phyloP scores from a whole-genome alignment of 2,797 vertebrate genomes.

The Oophaga sylvatica region DNA sequence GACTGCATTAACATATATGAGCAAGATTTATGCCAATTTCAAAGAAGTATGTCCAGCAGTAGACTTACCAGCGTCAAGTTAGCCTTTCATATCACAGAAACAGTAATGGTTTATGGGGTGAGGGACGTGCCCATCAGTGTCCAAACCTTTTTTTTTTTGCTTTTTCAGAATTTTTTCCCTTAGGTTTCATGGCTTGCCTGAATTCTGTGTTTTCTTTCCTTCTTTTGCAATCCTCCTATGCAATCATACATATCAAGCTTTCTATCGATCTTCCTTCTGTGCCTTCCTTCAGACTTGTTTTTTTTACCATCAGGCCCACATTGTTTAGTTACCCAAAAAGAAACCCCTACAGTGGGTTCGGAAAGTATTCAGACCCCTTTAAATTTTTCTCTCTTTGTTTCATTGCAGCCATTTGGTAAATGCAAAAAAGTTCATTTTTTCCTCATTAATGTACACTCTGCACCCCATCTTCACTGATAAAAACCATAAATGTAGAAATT shows the following conservation, averaged over 20 bases:
- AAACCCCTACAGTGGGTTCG: no score
- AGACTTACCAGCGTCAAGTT: neutral
- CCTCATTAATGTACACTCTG: no score
- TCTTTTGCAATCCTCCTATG: neutral
- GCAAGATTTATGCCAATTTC: neutral
- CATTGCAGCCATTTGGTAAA: no score
- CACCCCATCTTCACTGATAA: no score
- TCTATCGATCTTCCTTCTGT: slow-evolving; percentile 21
- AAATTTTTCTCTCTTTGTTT: no score
- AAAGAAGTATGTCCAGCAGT: neutral
- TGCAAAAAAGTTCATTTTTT: no score
- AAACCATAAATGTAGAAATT: no score
- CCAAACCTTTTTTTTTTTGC: neutral
- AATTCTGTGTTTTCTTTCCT: neutral
- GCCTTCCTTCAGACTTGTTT: neutral
- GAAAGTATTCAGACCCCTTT: no score
- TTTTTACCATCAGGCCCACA: neutral
- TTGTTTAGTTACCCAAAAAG: neutral
- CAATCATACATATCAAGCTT: neutral
- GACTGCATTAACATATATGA: no score
- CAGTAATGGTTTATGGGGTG: neutral
- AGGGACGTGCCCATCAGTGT: neutral
- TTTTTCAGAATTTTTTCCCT: neutral
- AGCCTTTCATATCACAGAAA: neutral
- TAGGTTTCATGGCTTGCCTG: neutral